A percentile compares a stretch with the other conserved stretches of the same genome.
These are phyloP conservation scores for Ceratosolen solmsi DNA, from an alignment of 1,140 invertebrate genomes.

Conservation along the genomic window DNA sequence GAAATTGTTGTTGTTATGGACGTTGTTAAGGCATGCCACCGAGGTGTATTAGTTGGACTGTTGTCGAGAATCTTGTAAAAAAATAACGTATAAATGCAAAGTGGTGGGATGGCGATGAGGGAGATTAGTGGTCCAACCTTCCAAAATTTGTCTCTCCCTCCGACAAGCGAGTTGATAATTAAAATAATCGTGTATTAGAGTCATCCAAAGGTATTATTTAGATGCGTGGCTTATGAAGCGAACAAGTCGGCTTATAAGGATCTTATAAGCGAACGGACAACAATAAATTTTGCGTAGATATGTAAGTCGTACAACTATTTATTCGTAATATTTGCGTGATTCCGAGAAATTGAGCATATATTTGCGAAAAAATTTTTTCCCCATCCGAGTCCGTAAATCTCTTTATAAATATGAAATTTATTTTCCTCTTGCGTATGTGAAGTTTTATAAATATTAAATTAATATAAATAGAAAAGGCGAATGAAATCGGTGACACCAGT, in stretches of 20 bases:
- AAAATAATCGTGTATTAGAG: not conserved
- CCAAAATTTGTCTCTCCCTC: not conserved
- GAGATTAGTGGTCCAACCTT: not conserved
- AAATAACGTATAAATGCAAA: too few species aligned
- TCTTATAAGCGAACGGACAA: not conserved
- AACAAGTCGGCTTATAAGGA: conserved; percentile 2
- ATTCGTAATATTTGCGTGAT: not conserved
- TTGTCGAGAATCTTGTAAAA: too few species aligned
- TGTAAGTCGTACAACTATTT: not conserved
- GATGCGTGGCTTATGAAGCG: not conserved
- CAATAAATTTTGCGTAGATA: not conserved
- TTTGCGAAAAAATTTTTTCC: not conserved
- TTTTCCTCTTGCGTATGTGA: not conserved
- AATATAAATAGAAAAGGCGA: not conserved
- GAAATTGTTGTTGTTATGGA: not conserved
- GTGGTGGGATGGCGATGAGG: not conserved
- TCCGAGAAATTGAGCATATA: not conserved
- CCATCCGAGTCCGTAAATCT: not conserved
- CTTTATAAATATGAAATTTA: conserved; percentile 15
- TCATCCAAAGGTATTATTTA: not conserved
- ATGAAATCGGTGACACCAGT: not conserved
- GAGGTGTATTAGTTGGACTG: too few species aligned
- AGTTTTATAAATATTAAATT: conserved; percentile 1
- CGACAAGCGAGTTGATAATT: not conserved
- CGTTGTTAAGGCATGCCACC: not conserved